Conservation (phyloP, 1,140 invertebrate species). For the Drosophila pseudoobscura region DNA sequence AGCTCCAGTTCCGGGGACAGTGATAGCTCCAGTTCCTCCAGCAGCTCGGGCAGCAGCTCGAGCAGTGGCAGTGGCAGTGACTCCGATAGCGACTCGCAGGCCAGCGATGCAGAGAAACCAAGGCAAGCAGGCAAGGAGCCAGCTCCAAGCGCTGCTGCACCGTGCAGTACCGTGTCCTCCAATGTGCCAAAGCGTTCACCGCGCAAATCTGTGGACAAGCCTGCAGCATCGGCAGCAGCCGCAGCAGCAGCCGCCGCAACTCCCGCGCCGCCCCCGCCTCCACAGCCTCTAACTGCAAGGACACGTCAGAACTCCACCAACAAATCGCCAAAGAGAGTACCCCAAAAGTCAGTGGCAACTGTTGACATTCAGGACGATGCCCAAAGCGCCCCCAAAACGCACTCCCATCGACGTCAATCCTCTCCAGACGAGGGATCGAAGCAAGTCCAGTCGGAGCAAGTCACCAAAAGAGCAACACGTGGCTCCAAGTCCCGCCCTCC, state of each 20-base stretch:
- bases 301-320: slow-evolving; percentile 69
- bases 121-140: slow-evolving; percentile 28
- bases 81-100: slow-evolving; percentile 40
- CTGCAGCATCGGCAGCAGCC: slow-evolving; percentile 1
- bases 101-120: slow-evolving; percentile 44
- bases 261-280: slow-evolving; percentile 11
- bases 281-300: slow-evolving; percentile 27
- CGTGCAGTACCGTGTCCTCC: slow-evolving; percentile 12
- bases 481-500: slow-evolving; percentile 69
- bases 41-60: slow-evolving; percentile 49
- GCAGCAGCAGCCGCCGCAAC: not conserved
- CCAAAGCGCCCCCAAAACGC: slow-evolving; percentile 20
- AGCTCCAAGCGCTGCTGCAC: slow-evolving; percentile 1
- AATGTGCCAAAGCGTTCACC: slow-evolving; percentile 72
- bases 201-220: slow-evolving; percentile 70
- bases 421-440: slow-evolving; percentile 56
- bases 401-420: slow-evolving; percentile 46
- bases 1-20: slow-evolving; percentile 66
- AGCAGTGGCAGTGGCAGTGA: slow-evolving; percentile 54
- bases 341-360: slow-evolving; percentile 45
- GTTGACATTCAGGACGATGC: slow-evolving; percentile 8
- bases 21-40: slow-evolving; percentile 55
- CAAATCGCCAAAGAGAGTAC: slow-evolving; percentile 70
- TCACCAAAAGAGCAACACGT: slow-evolving; percentile 62
- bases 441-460: slow-evolving; percentile 17